These are phyloP conservation scores for Poecilia wingei DNA, from an alignment of 2,797 vertebrate genomes.

Conservation along the genomic window DNA sequence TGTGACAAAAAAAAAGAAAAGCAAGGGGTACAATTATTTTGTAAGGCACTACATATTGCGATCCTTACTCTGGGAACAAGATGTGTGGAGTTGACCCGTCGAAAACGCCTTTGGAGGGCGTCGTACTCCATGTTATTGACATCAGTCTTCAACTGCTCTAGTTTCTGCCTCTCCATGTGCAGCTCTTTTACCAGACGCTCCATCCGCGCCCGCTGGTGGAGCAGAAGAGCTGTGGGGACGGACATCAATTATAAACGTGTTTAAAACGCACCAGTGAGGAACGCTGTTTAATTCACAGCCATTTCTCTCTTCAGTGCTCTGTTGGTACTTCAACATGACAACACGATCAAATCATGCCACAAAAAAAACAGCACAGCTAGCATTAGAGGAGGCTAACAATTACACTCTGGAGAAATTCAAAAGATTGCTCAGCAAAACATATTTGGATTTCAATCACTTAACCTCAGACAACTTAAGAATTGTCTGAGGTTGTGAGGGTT, in stretches of 20 bases:
- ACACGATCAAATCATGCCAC: background rate
- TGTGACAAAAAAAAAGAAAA: background rate
- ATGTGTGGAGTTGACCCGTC: conserved; percentile 92
- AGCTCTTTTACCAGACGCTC: conserved; percentile 95
- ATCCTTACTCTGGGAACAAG: conserved; percentile 91
- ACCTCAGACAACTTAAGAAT: background rate
- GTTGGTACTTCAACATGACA: background rate
- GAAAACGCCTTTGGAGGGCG: conserved; percentile 93
- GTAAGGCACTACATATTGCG: background rate
- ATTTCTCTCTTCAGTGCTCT: background rate
- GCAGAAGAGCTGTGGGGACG: conserved; percentile 87
- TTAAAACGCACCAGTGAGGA: background rate
- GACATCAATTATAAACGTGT: background rate
- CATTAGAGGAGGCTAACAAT: background rate
- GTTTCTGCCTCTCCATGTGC: conserved; percentile 90
- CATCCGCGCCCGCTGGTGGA: conserved; percentile 98
- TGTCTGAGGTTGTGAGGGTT: background rate
- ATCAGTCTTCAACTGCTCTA: conserved; percentile 91
- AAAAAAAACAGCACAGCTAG: background rate
- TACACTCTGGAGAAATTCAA: background rate
- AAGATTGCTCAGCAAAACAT: background rate
- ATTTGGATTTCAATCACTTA: background rate
- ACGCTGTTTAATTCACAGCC: background rate
- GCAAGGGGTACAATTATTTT: background rate
- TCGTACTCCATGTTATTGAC: conserved; percentile 98